These are phyloP conservation scores for Odiellus spinosus DNA, from an alignment of 2,888 invertebrate genomes.

Conservation along the genomic window DNA sequence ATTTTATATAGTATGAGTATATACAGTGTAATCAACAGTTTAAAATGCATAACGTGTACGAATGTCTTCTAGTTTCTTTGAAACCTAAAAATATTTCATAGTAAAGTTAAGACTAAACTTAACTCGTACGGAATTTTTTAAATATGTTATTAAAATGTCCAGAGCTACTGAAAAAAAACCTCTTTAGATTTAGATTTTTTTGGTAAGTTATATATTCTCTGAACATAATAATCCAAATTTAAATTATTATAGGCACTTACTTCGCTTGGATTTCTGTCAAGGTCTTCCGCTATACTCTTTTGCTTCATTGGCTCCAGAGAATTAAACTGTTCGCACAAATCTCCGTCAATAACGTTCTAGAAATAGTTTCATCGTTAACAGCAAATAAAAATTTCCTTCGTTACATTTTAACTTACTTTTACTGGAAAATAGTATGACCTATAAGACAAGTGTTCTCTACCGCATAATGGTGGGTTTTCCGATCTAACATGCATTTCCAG, in stretches of 20 bases:
- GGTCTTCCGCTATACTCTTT: conserved; percentile 80
- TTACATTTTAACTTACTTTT: conserved; percentile 43
- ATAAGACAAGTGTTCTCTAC: conserved; percentile 91
- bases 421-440: conserved; percentile 95
- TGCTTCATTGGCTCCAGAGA: conserved; percentile 86
- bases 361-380: conserved; percentile 29
- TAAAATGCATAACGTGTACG: conserved; percentile 97
- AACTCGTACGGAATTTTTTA: conserved; percentile 11
- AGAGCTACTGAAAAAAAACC: no score
- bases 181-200: conserved; percentile 1
- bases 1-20: no score
- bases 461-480: conserved; percentile 89
- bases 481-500: conserved; percentile 99
- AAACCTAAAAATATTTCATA: conserved; percentile 49
- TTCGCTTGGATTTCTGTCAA: conserved; percentile 89
- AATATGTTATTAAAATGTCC: no score
- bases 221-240: not conserved
- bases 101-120: conserved; percentile 5
- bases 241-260: conserved; percentile 30
- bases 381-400: conserved; percentile 1
- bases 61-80: conserved; percentile 96
- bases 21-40: no score
- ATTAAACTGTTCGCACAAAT: conserved; percentile 96
- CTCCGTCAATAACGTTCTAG: conserved; percentile 94
- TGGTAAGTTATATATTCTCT: conserved; percentile 2